These are phyloP conservation scores for Idris sp. DNA, from an alignment of 1,140 invertebrate genomes.

Conservation along the genomic window DNA sequence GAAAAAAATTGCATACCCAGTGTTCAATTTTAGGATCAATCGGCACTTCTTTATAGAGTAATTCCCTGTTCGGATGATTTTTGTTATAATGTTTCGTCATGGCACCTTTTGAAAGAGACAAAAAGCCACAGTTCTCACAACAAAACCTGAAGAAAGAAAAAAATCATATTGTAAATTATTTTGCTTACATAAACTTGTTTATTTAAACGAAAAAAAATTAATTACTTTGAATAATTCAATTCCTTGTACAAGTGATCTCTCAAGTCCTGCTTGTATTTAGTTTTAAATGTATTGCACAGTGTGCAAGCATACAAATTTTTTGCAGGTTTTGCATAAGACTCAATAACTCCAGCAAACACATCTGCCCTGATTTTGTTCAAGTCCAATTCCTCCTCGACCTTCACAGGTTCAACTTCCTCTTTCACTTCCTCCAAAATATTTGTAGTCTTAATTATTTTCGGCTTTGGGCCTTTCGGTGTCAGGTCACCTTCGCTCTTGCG, in stretches of 20 bases:
- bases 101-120: constrained; percentile 65
- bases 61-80: constrained; percentile 65
- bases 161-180: too few relatives aligned
- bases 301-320: constrained; percentile 77
- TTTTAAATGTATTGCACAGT: constrained; percentile 78
- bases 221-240: constrained; percentile 76
- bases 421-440: constrained; percentile 57
- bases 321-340: constrained; percentile 72
- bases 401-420: too few relatives aligned
- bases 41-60: too few relatives aligned
- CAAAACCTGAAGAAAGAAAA: constrained; percentile 70
- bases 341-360: constrained; percentile 39
- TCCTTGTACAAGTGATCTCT: constrained; percentile 80
- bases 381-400: too few relatives aligned
- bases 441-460: constrained; percentile 50
- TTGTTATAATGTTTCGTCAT: constrained; percentile 69
- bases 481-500: constrained; percentile 65
- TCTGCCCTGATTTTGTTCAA: too few relatives aligned
- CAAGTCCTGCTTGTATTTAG: constrained; percentile 78
- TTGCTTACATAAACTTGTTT: too few relatives aligned
- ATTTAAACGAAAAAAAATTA: too few relatives aligned
- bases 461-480: constrained; percentile 63
- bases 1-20: too few relatives aligned
- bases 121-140: constrained; percentile 70
- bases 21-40: constrained; percentile 68